A percentile compares a stretch with the other conserved stretches of the same genome.
Evolutionary conservation across 2,888 invertebrate genomes (phyloP).

Genomic region (Automeris io): DNA sequence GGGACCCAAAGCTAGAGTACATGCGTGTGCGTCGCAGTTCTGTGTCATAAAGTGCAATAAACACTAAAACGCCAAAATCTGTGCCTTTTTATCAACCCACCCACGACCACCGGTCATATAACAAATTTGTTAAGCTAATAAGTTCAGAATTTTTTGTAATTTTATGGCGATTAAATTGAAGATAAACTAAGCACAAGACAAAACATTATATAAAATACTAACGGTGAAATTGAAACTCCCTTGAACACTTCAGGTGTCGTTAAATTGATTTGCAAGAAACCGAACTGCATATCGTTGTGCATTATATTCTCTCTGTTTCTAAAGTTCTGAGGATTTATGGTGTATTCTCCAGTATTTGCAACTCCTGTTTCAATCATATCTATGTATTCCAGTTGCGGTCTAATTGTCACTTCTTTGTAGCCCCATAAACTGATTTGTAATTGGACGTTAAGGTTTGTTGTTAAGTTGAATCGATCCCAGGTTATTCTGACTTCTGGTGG

Average conservation of each 20-base stretch:
- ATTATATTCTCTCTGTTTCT: conserved; percentile 81
- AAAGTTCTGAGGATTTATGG: conserved; percentile 85
- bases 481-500: conserved; percentile 86
- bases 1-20: too few species aligned
- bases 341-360: conserved; percentile 83
- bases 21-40: too few species aligned
- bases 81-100: too few species aligned
- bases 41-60: too few species aligned
- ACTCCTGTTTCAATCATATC: conserved; percentile 82
- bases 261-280: conserved; percentile 91
- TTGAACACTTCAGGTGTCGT: conserved; percentile 84
- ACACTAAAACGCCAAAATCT: too few species aligned
- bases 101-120: too few species aligned
- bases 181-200: background rate
- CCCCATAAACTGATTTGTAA: conserved; percentile 93
- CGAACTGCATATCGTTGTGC: conserved; percentile 87
- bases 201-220: conserved; percentile 52
- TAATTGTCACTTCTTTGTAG: conserved; percentile 88
- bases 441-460: conserved; percentile 84
- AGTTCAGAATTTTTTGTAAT: too few species aligned
- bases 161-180: too few species aligned
- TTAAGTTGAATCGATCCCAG: conserved; percentile 92
- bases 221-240: conserved; percentile 83
- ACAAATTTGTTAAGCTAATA: too few species aligned
- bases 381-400: conserved; percentile 89